Evolutionary conservation across 2,113 vertebrate genomes (phyloP), one percentile per base, ranked within the genome.

Genomic region (Podarcis raffonei): DNA sequence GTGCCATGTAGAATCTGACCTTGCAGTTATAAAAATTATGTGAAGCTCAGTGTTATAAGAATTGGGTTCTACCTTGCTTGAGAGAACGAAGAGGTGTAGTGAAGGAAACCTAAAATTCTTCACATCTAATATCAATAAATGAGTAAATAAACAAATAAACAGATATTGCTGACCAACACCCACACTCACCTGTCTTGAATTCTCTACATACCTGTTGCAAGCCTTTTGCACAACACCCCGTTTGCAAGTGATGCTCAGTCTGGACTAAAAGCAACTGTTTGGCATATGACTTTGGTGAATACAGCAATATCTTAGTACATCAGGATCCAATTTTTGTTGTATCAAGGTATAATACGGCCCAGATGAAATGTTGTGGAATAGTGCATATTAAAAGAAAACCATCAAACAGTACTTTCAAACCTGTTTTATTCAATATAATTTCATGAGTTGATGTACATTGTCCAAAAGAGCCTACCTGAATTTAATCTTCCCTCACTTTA

Each of bases 311-410:
- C 57, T 39, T 90, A 87, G 84, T 92, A 81, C 91, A 91, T 92
- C 81, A 92, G 95, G 94, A 95, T 95, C 91, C 93, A 94, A 93
- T 96, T 94, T 92, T 83, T 94, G 81, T 92, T 96, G 89, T 83
- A 2, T 95, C 93, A 93, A 94, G 94, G 92, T 95, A 94, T 95
- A 96, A 96, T 95, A 84, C 0, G 0, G 84, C 80, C 92, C 94
- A 96, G 93, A 95, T 95, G 93, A 91, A 89, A 92, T 92, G 69
- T 85, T 94, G 92, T 87, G 76, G 82, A 92, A 83, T 80, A 91
- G 81, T 91, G 86, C 62, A 88, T 94, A 94, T 94, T 94, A 85
- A 95, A 95, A 94, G 89, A 91, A 80, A 77, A 22, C 65, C 85
- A 94, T 94, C 87, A 94, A 94, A 92, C 93, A 94, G 86, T 93